phyloP scores from a whole-genome alignment of 2,113 vertebrate species.

The Eurypyga helias region DNA sequence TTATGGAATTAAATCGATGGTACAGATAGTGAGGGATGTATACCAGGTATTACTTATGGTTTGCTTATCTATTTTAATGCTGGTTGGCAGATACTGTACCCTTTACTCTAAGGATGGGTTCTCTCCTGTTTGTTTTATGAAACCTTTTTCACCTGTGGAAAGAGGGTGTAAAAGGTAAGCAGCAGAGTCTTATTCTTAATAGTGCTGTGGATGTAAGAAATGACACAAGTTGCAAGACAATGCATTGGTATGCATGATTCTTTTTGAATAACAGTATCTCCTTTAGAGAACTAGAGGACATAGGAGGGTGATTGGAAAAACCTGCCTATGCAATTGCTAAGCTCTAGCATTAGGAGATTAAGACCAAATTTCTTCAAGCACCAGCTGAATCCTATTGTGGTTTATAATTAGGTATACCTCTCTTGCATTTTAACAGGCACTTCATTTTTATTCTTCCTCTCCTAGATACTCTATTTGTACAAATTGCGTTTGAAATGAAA shows the following conservation, averaged over 20 bases:
- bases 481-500: not conserved
- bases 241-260: rapidly evolving
- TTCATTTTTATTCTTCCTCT: not conserved
- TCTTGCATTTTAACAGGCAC: not conserved
- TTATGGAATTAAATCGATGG: not conserved
- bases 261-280: not conserved
- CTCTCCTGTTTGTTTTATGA: not conserved
- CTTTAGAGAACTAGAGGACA: not conserved
- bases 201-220: not conserved
- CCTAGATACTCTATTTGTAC: not conserved
- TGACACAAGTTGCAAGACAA: not conserved
- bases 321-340: not conserved
- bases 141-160: not conserved
- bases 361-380: not conserved
- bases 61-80: not conserved
- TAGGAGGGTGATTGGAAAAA: not conserved
- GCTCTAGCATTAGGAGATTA: not conserved
- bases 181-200: not conserved
- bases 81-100: not conserved
- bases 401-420: not conserved
- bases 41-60: not conserved
- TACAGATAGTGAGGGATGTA: not conserved
- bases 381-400: not conserved
- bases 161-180: not conserved
- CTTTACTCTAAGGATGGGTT: not conserved